These are phyloP conservation scores for Epinephelus awoara DNA, from an alignment of 2,797 vertebrate genomes.

Conservation along the genomic window DNA sequence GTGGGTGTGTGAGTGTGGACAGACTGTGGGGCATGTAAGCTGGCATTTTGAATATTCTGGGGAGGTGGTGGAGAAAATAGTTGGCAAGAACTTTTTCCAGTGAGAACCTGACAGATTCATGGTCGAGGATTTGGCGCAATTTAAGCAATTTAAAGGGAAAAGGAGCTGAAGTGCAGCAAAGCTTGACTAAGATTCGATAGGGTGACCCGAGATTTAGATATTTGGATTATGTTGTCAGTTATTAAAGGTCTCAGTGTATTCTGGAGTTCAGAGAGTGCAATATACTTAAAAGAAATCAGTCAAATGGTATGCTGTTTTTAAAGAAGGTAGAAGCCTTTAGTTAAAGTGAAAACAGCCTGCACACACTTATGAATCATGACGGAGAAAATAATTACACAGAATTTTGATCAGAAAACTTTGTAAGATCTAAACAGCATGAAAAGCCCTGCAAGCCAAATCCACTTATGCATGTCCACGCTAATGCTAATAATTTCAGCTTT, in stretches of 20 bases:
- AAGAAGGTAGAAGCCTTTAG: conserved; percentile 10
- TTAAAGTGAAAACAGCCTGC: neutral
- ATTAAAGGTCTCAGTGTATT: neutral
- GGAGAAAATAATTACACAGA: conserved; percentile 23
- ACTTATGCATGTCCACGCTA: conserved; percentile 19
- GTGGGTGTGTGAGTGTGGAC: conserved; percentile 44
- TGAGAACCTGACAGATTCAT: conserved; percentile 25
- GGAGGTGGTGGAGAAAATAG: conserved; percentile 32
- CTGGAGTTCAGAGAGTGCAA: neutral
- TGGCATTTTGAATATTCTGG: conserved; percentile 41
- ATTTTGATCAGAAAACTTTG: conserved; percentile 20
- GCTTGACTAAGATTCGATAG: conserved; percentile 6
- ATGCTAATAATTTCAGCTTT: conserved; percentile 35
- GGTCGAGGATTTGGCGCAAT: conserved; percentile 8
- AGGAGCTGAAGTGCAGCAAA: neutral
- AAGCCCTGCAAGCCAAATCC: conserved; percentile 9
- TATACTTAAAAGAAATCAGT: conserved; percentile 6
- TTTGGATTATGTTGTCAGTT: conserved; percentile 7
- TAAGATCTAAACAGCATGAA: conserved; percentile 19
- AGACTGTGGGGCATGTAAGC: conserved; percentile 24
- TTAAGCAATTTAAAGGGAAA: conserved; percentile 9
- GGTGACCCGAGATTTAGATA: neutral
- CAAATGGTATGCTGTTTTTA: neutral
- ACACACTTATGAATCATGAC: conserved; percentile 15
- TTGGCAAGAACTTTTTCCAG: conserved; percentile 3